phyloP scores from a whole-genome alignment of 2,113 vertebrate species.

The Muscicapa adusta region DNA sequence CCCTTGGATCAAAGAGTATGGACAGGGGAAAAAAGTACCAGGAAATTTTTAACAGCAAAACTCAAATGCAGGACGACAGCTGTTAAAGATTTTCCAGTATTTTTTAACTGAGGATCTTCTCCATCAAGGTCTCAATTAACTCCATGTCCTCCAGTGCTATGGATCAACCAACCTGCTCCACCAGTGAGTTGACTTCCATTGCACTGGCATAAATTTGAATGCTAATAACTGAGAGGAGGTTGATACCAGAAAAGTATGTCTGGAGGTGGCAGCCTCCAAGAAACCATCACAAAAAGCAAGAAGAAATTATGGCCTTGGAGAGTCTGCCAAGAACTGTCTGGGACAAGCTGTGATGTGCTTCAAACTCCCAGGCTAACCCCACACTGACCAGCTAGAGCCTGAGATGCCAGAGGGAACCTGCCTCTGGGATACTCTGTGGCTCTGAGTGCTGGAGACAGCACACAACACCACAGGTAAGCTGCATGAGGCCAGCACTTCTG shows the following conservation, averaged over 20 bases:
- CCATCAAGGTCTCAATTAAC: neutral
- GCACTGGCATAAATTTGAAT: neutral
- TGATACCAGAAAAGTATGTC: neutral
- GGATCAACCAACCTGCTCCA: neutral
- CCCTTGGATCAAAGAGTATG: neutral
- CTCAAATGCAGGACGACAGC: neutral
- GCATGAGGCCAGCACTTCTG: neutral
- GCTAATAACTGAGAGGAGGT: neutral
- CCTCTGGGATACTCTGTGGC: rapidly evolving
- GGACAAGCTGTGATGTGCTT: neutral
- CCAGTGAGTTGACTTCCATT: neutral
- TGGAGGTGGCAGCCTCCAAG: neutral
- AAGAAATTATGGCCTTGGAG: neutral
- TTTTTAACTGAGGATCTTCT: neutral
- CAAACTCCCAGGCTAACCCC: neutral
- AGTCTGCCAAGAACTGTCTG: neutral
- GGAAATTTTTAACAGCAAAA: neutral
- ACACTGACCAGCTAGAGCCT: neutral
- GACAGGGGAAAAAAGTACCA: neutral
- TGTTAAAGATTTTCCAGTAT: neutral
- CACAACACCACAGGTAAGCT: neutral
- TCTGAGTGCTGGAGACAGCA: neutral
- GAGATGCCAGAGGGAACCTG: neutral
- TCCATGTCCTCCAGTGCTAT: neutral
- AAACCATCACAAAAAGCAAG: neutral